Percentiles rank a stretch among this genome's conserved stretches.
Conservation (phyloP, 2,888 invertebrate species). For the Laspeyria flexula region DNA sequence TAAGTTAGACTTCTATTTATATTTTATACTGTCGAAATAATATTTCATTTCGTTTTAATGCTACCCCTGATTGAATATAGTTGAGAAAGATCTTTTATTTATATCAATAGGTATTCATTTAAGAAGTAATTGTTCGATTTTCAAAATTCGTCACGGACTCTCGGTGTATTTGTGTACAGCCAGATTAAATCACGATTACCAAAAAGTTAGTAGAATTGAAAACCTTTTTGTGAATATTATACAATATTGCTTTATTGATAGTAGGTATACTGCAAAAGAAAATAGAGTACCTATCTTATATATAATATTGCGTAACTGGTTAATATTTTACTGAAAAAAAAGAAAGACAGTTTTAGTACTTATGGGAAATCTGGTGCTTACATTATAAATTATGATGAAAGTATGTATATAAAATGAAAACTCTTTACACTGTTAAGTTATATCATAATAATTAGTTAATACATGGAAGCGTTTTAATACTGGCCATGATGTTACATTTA, state of each 20-base stretch:
- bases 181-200: neutral
- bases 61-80: neutral
- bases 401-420: neutral
- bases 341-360: too few relatives aligned
- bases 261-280: too few relatives aligned
- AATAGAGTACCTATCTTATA: too few relatives aligned
- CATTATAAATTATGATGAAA: too few relatives aligned
- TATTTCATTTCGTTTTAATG: neutral
- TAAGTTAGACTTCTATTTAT: neutral
- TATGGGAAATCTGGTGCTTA: too few relatives aligned
- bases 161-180: neutral
- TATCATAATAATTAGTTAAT: neutral
- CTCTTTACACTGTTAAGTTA: too few relatives aligned
- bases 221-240: neutral
- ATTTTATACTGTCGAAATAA: too few relatives aligned
- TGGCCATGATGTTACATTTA: neutral
- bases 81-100: neutral
- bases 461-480: neutral
- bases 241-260: neutral
- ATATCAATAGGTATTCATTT: neutral
- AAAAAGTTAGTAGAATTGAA: neutral
- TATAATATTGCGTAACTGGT: too few relatives aligned
- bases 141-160: neutral
- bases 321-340: too few relatives aligned
- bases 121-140: neutral